Evolutionary conservation across 2,113 vertebrate genomes (phyloP).

Genomic region (Elephas maximus): DNA sequence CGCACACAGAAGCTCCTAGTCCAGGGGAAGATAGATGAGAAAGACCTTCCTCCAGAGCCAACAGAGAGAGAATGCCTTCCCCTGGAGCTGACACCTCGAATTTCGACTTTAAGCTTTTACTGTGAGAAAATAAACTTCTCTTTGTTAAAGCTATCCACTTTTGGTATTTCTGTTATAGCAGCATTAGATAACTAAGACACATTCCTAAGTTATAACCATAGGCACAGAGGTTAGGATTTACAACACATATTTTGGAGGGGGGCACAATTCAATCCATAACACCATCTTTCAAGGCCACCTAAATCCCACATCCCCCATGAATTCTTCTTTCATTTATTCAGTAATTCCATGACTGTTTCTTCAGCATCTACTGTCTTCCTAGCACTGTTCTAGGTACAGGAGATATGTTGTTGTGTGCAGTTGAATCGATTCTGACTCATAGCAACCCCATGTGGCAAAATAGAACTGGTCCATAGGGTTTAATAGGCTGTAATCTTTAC

Average conservation of each 20-base stretch:
- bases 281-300: background rate
- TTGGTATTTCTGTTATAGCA: too few relatives aligned
- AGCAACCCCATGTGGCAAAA: background rate
- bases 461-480: background rate
- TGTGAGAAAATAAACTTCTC: too few relatives aligned
- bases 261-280: background rate
- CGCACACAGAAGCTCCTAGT: too few relatives aligned
- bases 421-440: background rate
- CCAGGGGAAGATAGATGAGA: too few relatives aligned
- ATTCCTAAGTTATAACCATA: background rate
- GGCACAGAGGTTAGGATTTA: background rate
- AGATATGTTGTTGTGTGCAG: background rate
- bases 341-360: background rate
- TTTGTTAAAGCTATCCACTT: too few relatives aligned
- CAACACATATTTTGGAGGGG: background rate
- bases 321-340: background rate
- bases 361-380: background rate
- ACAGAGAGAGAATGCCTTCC: too few relatives aligned
- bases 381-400: background rate
- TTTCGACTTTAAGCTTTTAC: too few relatives aligned
- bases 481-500: background rate
- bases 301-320: background rate
- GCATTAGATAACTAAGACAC: too few relatives aligned
- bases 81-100: too few relatives aligned
- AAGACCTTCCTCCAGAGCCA: too few relatives aligned